Base-by-base conservation (phyloP, 2,113 vertebrate genomes). In the Monopterus albus region DNA sequence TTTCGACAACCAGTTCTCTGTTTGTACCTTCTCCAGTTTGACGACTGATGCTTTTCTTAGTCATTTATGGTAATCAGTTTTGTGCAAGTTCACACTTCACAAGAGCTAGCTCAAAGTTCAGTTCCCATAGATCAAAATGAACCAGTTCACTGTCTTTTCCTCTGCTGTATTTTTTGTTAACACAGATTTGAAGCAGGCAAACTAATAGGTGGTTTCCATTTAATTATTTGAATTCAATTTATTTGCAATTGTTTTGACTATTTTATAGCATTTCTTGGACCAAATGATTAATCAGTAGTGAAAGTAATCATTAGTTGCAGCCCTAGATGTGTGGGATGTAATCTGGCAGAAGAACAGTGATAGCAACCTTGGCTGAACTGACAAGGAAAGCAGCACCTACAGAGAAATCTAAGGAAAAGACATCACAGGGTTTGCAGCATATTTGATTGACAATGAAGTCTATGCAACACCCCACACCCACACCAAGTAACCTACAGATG, bases 371-470 rank as follows among this genome's bases (percentile, higher is more conserved):
- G 55, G 38, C 57, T 60, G 40, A 60, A 14, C 25, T 42, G 38
- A 38, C 20, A 25, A 8, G 42, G 11, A 43, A 61, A 40, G 20
- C 29, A 65, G 31, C 46, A 45, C 38, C 62, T 49, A 67, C 51
- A 43, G 40, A 64, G 43, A 45, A 56, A 28, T 23, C 5, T 2
- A 7, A 36, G 35, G 26, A 58, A 23, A 65, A 64, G 13, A 47
- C 36, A 43, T 70, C 23, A 25, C 40, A 2, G 12, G n/a, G 12
- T 42, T 62, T 50, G 31, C 35, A 71, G 26, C 13, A 17, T 28
- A 6, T 72, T 20, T 74, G 69, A 78, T 67, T 68, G 79, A 85
- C 77, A 75, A 36, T 25, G 5, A 59, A 25, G 29, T 29, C 50
- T 45, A 53, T 53, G 53, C 39, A 71, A 61, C 68, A 56, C 14